phyloP scores from a whole-genome alignment of 2,113 vertebrate species.

The Lycaon pictus region DNA sequence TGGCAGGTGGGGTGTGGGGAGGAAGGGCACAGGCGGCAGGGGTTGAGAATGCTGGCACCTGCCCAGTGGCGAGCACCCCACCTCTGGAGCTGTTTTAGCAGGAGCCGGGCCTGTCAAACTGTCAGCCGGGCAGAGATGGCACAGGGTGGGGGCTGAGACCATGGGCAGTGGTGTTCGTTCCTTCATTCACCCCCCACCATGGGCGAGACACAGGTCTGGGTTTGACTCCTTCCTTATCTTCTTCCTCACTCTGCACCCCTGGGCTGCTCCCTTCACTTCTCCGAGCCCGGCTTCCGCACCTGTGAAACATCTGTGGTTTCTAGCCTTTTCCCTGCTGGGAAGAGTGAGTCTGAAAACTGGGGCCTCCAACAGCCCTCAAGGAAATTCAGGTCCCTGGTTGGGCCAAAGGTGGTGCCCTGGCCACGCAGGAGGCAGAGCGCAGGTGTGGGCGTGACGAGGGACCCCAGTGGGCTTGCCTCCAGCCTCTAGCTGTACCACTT shows the following conservation, averaged over 20 bases:
- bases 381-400: neutral
- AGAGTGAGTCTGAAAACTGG: neutral
- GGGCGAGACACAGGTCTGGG: neutral
- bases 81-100: neutral
- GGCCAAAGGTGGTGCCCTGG: neutral
- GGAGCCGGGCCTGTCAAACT: neutral
- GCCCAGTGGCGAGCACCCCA: accelerated
- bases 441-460: neutral
- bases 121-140: too few relatives aligned
- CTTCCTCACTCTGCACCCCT: neutral
- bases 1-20: neutral
- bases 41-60: accelerated
- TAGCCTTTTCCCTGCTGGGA: neutral
- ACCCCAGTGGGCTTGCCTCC: neutral
- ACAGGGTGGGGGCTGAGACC: accelerated
- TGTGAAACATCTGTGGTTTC: neutral
- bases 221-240: neutral
- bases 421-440: neutral
- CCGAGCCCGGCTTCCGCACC: neutral
- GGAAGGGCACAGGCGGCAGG: accelerated
- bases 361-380: neutral
- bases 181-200: accelerated
- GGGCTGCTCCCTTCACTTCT: neutral
- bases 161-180: accelerated
- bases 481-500: neutral